Evolutionary conservation across 2,888 invertebrate genomes (phyloP), one percentile per base, ranked within the genome.

Genomic region (Coenonympha glycerion): DNA sequence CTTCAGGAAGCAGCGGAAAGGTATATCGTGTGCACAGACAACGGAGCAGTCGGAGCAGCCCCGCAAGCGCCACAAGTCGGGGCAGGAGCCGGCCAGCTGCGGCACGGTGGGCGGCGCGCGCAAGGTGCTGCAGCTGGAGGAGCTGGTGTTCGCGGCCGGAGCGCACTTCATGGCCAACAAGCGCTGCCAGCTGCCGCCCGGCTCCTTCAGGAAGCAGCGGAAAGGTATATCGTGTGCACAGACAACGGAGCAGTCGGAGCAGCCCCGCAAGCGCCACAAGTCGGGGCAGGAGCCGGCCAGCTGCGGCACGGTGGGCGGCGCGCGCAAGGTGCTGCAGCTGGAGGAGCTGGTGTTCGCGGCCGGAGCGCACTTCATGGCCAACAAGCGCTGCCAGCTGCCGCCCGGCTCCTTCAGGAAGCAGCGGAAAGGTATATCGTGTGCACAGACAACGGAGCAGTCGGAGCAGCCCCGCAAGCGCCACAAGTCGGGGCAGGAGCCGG

Each of bases 121-220:
- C n/a, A n/a, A n/a, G n/a, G n/a, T n/a, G n/a, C n/a, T n/a, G n/a
- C n/a, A n/a, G n/a, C n/a, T n/a, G n/a, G n/a, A n/a, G n/a, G n/a
- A n/a, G n/a, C n/a, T n/a, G n/a, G n/a, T n/a, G n/a, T n/a, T n/a
- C n/a, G n/a, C n/a, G n/a, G n/a, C 97, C 66, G 99, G 99, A 0
- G 95, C 97, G 0, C 99, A 99, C 87, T 96, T 98, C 73, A 99
- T 99, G 99, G 97, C 98, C 3, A 99, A 99, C 78, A 99, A 99
- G 82, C 89, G 96, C 13, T 99, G 99, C 72, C 95, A 97, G 70
- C 87, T 99, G 58, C 99, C 99, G 0, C 98, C 98, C 56, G 99
- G 99, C 0, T 98, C 98, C 0, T 98, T 96, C 76, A 89, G 99
- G 62, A 98, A 98, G 71, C 97, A 97, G 13, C n/a, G n/a, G n/a